phyloP scores from a whole-genome alignment of 1,140 invertebrate species.

The Dendrolimus punctatus region DNA sequence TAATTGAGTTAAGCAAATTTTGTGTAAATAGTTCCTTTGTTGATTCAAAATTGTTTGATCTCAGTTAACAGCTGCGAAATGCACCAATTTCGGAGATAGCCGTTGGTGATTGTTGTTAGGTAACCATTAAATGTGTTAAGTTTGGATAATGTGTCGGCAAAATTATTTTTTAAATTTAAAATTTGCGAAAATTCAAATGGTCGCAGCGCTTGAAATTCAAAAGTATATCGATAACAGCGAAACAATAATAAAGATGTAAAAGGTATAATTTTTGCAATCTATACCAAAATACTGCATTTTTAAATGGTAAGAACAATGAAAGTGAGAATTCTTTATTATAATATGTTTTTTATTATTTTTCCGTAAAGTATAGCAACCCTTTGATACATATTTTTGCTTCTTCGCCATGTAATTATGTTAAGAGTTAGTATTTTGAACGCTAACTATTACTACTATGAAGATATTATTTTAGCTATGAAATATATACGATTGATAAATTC shows the following conservation, averaged over 20 bases:
- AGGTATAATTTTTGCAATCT: slow-evolving; percentile 57
- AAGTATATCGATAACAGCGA: slow-evolving; percentile 37
- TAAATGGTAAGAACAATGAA: slow-evolving; percentile 49
- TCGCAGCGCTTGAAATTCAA: slow-evolving; percentile 42
- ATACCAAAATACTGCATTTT: slow-evolving; percentile 72
- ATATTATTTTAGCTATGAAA: too few species aligned
- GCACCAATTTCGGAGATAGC: slow-evolving; percentile 51
- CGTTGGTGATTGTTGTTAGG: slow-evolving; percentile 61
- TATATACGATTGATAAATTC: too few species aligned
- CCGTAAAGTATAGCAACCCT: slow-evolving; percentile 11
- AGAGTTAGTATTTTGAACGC: slow-evolving; percentile 3
- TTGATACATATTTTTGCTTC: slow-evolving; percentile 42
- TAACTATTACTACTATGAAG: too few species aligned
- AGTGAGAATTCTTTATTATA: slow-evolving; percentile 52
- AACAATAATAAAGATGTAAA: slow-evolving; percentile 34
- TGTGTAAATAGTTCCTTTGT: slow-evolving; percentile 31
- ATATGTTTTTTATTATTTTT: slow-evolving; percentile 20
- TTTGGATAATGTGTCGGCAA: slow-evolving; percentile 62
- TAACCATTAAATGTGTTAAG: slow-evolving; percentile 41
- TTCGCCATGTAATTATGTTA: slow-evolving; percentile 53
- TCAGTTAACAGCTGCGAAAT: slow-evolving; percentile 62
- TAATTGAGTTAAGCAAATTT: slow-evolving; percentile 15
- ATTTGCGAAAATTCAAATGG: background rate
- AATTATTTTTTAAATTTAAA: slow-evolving; percentile 13
- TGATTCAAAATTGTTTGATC: slow-evolving; percentile 62